A percentile compares a stretch with the other conserved stretches of the same genome.
These are phyloP conservation scores for Cotesia typhae DNA, from an alignment of 1,140 invertebrate species.

Conservation along the genomic window DNA sequence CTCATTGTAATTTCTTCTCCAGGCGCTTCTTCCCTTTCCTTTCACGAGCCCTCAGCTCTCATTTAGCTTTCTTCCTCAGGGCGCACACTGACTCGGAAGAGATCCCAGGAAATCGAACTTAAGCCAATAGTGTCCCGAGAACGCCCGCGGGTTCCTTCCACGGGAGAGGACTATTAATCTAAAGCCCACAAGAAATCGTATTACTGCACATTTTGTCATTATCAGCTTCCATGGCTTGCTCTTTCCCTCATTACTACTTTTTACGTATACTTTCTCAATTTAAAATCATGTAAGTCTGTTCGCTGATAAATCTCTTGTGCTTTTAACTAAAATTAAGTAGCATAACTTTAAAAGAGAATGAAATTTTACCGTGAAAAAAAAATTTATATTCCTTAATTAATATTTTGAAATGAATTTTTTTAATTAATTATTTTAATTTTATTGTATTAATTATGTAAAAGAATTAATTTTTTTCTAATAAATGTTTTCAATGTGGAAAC, in stretches of 20 bases:
- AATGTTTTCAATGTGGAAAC: too few relatives aligned
- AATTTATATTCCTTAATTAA: too few relatives aligned
- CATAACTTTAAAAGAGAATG: too few relatives aligned
- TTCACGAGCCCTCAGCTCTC: neutral
- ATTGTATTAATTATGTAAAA: too few relatives aligned
- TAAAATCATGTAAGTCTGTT: constrained; percentile 12
- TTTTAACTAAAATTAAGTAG: too few relatives aligned
- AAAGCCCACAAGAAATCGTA: constrained; percentile 55
- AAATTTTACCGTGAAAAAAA: too few relatives aligned
- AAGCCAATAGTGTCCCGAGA: neutral
- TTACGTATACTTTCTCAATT: constrained; percentile 8
- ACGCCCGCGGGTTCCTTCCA: neutral
- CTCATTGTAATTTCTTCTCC: constrained; percentile 43
- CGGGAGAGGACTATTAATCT: constrained; percentile 57
- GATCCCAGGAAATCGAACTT: constrained; percentile 40
- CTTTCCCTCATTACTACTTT: constrained; percentile 17
- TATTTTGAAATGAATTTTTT: too few relatives aligned
- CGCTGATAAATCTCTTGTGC: too few relatives aligned
- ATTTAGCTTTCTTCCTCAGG: constrained; percentile 16
- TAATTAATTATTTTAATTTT: too few relatives aligned
- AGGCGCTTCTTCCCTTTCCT: constrained; percentile 24
- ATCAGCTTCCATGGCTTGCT: constrained; percentile 44
- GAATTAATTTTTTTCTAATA: too few relatives aligned
- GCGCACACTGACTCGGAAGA: neutral
- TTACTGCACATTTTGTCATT: constrained; percentile 58